Base-by-base conservation (phyloP, 2,888 invertebrate genomes). In the Asteroscopus sphinx region DNA sequence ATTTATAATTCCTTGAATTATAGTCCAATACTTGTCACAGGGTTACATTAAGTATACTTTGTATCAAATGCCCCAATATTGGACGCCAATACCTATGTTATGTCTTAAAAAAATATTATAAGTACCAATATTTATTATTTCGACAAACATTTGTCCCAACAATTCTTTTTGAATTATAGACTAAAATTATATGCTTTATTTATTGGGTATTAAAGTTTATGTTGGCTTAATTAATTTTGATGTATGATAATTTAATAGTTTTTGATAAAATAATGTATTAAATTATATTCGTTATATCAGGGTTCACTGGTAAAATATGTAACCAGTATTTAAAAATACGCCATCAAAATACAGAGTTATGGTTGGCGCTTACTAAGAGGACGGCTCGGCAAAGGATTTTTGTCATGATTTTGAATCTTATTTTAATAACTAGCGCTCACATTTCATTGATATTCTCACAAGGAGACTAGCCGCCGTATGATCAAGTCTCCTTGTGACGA, bases 251-350 rank as follows among this genome's bases (percentile, higher is more conserved):
- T 35, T 51, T 56, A 8, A 26, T 68, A 51, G 28, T 40, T 48
- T 28, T 28, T 32, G 21, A 28, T 46, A 67, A 32, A 37, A 39
- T 42, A n/a, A 40, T 56, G 15, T 68, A 66, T 26, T 49, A 51
- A 45, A 62, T 60, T 49, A 35, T 47, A 37, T 47, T 37, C 8
- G 30, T 30, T 48, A 13, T 58, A 58, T 63, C 63, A 58, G 58
- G 58, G 45, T 63, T 58, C 25, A 17, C 37, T 58, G 41, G 36
- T 57, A 35, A 35, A 36, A 32, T 46, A 41, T 58, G 58, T 67
- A 69, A 68, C 68, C 67, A 67, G 67, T 68, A 67, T 67, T 67
- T 58, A 40, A 63, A 62, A 58, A 68, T 53, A 68, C 48, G 64
- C 41, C 58, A 63, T 42, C 12, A 21, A 28, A 26, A 32, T 58